These are phyloP conservation scores for Apeltes quadracus DNA, from an alignment of 2,113 vertebrate species.

Conservation along the genomic window DNA sequence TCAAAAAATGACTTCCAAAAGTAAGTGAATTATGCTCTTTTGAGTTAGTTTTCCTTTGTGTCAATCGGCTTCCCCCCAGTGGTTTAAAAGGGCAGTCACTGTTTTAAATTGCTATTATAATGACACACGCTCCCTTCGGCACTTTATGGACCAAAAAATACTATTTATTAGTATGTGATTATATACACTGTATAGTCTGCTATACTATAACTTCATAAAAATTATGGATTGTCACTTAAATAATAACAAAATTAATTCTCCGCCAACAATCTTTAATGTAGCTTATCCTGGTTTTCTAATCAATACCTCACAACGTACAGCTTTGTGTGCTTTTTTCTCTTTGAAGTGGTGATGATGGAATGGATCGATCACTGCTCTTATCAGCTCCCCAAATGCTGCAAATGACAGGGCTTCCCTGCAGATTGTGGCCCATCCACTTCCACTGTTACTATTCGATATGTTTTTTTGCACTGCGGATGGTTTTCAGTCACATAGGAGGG, in stretches of 20 bases:
- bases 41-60: conserved; percentile 9
- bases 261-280: conserved; percentile 11
- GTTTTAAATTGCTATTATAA: conserved; percentile 9
- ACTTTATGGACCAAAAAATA: too few relatives aligned
- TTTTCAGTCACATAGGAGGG: conserved; percentile 23
- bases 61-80: conserved; percentile 8
- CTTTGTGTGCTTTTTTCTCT: conserved; percentile 10
- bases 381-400: conserved; percentile 44
- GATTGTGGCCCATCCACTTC: conserved; percentile 71
- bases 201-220: background rate
- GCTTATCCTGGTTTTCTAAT: conserved; percentile 23
- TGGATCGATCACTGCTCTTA: conserved; percentile 52
- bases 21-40: conserved; percentile 15
- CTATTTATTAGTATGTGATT: too few relatives aligned
- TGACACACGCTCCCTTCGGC: background rate
- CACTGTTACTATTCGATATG: conserved; percentile 56
- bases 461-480: conserved; percentile 17
- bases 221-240: background rate
- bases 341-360: conserved; percentile 22
- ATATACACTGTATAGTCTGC: too few relatives aligned
- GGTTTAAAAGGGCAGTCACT: conserved; percentile 10
- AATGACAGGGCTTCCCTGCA: conserved; percentile 59
- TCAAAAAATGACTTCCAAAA: conserved; percentile 6
- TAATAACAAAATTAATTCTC: conserved; percentile 18
- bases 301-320: conserved; percentile 44